Evolutionary conservation across 1,140 invertebrate genomes (phyloP).

Genomic region (Drosophila ficusphila): DNA sequence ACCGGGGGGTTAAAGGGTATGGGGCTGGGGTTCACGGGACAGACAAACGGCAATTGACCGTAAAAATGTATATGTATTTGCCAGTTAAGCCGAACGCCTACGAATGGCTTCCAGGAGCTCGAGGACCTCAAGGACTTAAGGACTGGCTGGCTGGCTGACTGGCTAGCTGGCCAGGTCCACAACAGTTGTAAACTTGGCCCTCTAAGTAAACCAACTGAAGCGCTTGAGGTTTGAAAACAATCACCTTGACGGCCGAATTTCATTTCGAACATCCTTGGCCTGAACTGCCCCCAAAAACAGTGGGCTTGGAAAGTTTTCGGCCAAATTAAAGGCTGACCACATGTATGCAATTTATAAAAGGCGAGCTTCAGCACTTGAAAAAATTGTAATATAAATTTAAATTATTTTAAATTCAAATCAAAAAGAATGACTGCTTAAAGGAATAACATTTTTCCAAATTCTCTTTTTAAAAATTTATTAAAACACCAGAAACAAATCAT

Average conservation of each 20-base stretch:
- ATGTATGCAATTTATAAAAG: not conserved
- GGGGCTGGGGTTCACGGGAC: conserved; percentile 1
- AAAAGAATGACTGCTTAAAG: too few relatives aligned
- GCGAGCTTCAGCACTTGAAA: not conserved
- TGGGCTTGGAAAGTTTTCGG: conserved; percentile 34
- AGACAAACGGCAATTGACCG: conserved; percentile 80
- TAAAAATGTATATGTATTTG: conserved; percentile 74
- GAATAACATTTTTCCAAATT: too few relatives aligned
- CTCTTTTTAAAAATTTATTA: too few relatives aligned
- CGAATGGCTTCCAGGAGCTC: conserved; percentile 16
- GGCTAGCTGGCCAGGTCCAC: not conserved
- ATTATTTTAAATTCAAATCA: too few relatives aligned
- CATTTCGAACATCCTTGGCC: conserved; percentile 58
- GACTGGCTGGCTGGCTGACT: too few relatives aligned
- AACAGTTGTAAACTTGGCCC: conserved; percentile 51
- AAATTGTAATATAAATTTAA: not conserved
- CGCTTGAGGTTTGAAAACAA: conserved; percentile 79
- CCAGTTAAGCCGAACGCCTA: conserved; percentile 63
- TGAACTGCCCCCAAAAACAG: conserved; percentile 19
- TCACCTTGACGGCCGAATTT: conserved; percentile 74
- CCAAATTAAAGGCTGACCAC: not conserved
- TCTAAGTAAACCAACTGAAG: conserved; percentile 64
- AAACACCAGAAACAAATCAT: not conserved
- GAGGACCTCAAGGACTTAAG: not conserved
- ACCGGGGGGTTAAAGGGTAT: not conserved